Conservation (phyloP, 2,797 vertebrate species). For the Cyprinella venusta region DNA sequence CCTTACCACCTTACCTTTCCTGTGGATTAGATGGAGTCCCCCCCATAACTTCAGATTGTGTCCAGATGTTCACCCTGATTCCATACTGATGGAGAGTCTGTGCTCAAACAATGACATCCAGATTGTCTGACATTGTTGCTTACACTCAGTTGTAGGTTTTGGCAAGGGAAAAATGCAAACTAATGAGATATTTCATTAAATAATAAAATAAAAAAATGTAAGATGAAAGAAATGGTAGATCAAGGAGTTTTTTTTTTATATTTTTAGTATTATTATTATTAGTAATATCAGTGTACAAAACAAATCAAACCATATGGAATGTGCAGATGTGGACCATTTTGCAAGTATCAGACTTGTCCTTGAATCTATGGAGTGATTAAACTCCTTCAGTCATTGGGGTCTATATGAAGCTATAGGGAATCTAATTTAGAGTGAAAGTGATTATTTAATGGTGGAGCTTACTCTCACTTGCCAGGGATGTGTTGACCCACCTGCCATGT, state of each 20-base stretch:
- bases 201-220: constrained; percentile 2
- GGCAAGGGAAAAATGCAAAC: constrained; percentile 50
- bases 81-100: neutral
- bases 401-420: neutral
- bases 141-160: constrained; percentile 30
- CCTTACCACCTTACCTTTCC: constrained; percentile 15
- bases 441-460: neutral
- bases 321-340: constrained; percentile 2
- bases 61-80: constrained; percentile 71
- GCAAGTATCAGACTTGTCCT: constrained; percentile 1
- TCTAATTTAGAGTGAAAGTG: constrained; percentile 3
- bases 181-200: constrained; percentile 41
- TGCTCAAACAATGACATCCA: constrained; percentile 60
- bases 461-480: constrained; percentile 11
- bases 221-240: constrained; percentile 29
- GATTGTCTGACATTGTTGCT: constrained; percentile 63
- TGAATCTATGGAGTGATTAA: neutral
- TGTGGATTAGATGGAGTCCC: constrained; percentile 25
- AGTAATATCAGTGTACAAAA: neutral
- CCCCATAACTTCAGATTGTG: constrained; percentile 63
- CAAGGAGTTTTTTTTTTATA: neutral
- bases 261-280: neutral
- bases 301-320: neutral
- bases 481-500: constrained; percentile 28
- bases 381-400: neutral